Percentiles rank a stretch among this genome's conserved stretches.
Conservation (phyloP, 2,888 invertebrate genomes). For the Neelides folsomi region DNA sequence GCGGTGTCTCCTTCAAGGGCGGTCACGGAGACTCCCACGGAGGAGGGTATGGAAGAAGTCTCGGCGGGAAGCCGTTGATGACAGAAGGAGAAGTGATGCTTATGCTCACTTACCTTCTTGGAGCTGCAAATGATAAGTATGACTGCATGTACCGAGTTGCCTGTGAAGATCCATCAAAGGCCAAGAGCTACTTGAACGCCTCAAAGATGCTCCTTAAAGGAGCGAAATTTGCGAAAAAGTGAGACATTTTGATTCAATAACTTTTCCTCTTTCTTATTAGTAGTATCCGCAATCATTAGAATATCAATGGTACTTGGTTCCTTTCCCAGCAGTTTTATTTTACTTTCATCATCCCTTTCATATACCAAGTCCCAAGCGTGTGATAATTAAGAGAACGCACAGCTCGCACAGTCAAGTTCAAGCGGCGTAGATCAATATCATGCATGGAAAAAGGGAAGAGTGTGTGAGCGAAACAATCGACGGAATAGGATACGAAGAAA, state of each 20-base stretch:
- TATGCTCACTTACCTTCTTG: constrained; percentile 55
- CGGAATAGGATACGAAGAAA: no score
- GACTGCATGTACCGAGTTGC: constrained; percentile 62
- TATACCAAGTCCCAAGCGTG: constrained; percentile 7
- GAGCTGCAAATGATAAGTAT: constrained; percentile 47
- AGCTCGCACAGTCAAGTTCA: no score
- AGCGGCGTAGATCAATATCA: no score
- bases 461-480: no score
- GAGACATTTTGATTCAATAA: constrained; percentile 34
- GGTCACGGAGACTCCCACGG: constrained; percentile 45
- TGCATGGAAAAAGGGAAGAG: no score
- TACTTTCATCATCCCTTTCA: constrained; percentile 10
- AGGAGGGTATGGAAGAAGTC: constrained; percentile 21
- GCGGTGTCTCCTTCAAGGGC: constrained; percentile 33
- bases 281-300: no score
- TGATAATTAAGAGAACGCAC: no score
- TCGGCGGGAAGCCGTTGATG: constrained; percentile 36
- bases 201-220: constrained; percentile 62
- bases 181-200: constrained; percentile 59
- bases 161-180: constrained; percentile 58
- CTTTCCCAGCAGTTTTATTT: constrained; percentile 18
- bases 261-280: constrained; percentile 3
- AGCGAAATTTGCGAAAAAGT: constrained; percentile 54
- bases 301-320: no score
- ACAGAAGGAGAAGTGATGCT: constrained; percentile 58